Conservation (phyloP, 2,888 invertebrate species). For the Lasioglossum calceatum region DNA sequence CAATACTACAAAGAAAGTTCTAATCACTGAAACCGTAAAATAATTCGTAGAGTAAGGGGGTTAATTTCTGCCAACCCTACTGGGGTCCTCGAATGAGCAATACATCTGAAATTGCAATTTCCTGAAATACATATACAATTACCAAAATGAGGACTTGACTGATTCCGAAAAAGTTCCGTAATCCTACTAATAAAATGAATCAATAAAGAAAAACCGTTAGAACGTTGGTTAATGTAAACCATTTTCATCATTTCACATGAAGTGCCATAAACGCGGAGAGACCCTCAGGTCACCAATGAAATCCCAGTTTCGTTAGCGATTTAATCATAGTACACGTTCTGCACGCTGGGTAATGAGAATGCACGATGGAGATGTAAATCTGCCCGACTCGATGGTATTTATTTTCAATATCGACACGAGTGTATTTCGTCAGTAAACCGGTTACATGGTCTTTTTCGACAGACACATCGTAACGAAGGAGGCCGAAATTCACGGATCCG, state of each 20-base stretch:
- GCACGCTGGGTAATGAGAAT: constrained; percentile 35
- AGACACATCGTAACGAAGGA: constrained; percentile 13
- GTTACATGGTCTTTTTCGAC: constrained; percentile 16
- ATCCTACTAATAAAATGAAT: neutral
- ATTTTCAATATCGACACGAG: constrained; percentile 17
- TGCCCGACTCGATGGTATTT: constrained; percentile 20
- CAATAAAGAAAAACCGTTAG: neutral
- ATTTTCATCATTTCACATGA: neutral
- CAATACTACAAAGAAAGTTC: too few relatives aligned
- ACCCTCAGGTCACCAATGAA: neutral
- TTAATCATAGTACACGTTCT: neutral
- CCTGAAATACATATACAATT: neutral
- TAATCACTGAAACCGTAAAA: too few relatives aligned
- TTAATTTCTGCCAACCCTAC: neutral
- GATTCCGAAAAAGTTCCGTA: neutral
- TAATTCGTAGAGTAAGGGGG: too few relatives aligned
- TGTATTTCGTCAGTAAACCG: constrained; percentile 31
- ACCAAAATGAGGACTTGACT: neutral
- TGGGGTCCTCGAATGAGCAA: neutral
- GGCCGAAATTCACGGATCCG: constrained; percentile 19
- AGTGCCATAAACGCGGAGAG: neutral
- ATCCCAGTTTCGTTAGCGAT: neutral
- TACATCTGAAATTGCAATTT: neutral
- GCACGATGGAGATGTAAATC: constrained; percentile 19
- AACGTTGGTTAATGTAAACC: neutral